Base-by-base conservation (phyloP, 2,113 vertebrate genomes). In the Lasiurus borealis region DNA sequence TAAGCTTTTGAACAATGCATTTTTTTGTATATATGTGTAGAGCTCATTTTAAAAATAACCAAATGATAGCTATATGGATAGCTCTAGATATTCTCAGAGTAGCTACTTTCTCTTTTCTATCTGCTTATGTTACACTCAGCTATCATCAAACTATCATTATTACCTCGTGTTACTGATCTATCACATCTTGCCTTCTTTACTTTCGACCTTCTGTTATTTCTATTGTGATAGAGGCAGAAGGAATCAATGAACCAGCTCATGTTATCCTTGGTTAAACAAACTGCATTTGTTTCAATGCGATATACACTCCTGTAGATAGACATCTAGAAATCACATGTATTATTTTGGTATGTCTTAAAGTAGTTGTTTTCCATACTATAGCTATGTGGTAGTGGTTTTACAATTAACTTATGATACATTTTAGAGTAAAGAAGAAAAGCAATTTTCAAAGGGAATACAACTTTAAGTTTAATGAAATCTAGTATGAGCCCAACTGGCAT, bases 391-490 rank as follows among this genome's bases (percentile, higher is more conserved):
- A 52, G 71, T 73, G 80, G 12, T 71, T 83, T 90, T 90, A 78
- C 14, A 91, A 92, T 95, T 97, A 96, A 97, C 64, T 88, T 95
- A 87, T 75, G 16, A 66, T 66, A 36, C 36, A 89, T 92, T 82
- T 91, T 14, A 48, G 11, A 90, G 5, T 82, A 71, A 81, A 85
- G 23, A 5, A 82, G 71, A 62, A 94, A 83, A 80, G 1, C 21
- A 72, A 93, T 75, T 91, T 95, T 6, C 29, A 82, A 73, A 75
- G 3, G 21, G 19, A 76, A 78, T 86, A 14, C 3, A 95, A 78
- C 25, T 91, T 95, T 93, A 91, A 73, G 31, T 96, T 86, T 82
- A 94, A 92, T 87, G 34, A 57, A 94, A 93, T 85, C 40, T 82
- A 93, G 88, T 72, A 9, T 62, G 68, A 5, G 23, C 21, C 59